These are phyloP conservation scores for Eretmochelys imbricata DNA, from an alignment of 2,113 vertebrate genomes.

Conservation along the genomic window DNA sequence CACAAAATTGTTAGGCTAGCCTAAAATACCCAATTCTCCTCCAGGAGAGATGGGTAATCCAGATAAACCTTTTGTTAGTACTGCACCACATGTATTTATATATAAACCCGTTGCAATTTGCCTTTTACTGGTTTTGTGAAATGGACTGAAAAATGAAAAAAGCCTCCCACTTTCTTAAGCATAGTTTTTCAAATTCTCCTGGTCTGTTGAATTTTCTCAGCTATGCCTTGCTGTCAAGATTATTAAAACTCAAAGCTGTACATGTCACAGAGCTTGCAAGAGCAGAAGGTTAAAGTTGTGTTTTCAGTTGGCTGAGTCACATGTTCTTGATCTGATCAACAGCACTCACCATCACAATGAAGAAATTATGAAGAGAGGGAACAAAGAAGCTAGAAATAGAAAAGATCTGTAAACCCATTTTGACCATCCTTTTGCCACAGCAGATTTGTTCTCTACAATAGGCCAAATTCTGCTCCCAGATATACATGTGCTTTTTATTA, in stretches of 20 bases:
- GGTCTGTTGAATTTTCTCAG: not conserved
- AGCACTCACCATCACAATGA: not conserved
- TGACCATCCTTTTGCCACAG: not conserved
- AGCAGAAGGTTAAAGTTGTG: not conserved
- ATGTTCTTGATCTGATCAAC: not conserved
- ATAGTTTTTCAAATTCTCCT: not conserved
- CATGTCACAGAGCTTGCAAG: not conserved
- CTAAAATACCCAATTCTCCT: not conserved
- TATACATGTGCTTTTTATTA: not conserved
- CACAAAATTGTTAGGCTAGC: not conserved
- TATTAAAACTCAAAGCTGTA: not conserved
- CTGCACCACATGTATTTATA: too few species aligned
- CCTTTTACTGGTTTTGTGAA: not conserved
- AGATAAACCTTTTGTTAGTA: not conserved
- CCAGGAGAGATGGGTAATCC: not conserved
- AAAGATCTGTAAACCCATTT: not conserved
- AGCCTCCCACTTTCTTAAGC: not conserved
- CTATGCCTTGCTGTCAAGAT: not conserved
- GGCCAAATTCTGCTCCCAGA: not conserved
- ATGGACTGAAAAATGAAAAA: not conserved
- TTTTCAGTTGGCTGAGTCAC: not conserved
- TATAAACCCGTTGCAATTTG: not conserved
- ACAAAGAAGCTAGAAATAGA: not conserved
- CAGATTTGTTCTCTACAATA: not conserved
- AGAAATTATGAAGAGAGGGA: too few species aligned